Evolutionary conservation across 2,797 vertebrate species (phyloP).

Genomic region (Babyrousa celebensis): DNA sequence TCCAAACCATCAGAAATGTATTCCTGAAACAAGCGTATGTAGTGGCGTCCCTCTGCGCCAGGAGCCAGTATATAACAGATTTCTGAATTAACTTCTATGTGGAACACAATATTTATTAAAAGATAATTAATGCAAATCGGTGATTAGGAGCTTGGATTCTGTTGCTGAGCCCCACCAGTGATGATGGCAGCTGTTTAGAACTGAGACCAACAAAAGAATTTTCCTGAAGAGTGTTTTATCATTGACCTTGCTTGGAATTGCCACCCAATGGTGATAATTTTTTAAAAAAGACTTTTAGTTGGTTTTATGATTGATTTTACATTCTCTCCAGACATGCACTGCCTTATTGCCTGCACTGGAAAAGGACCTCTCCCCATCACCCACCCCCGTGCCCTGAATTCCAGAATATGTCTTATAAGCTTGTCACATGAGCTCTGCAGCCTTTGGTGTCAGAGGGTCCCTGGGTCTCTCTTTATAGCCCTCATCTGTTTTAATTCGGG

Average conservation of each 20-base stretch:
- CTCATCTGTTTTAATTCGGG: not conserved
- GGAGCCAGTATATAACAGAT: not conserved
- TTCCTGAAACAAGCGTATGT: not conserved
- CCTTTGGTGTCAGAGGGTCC: not conserved
- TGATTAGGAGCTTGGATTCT: not conserved
- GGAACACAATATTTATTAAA: not conserved
- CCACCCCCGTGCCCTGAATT: rapidly evolving
- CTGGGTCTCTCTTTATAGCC: not conserved
- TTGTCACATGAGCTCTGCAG: not conserved
- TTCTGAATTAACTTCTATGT: not conserved
- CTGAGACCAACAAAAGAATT: not conserved
- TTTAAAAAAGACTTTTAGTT: not conserved
- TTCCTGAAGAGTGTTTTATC: not conserved
- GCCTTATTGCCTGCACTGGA: not conserved
- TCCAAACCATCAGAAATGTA: not conserved
- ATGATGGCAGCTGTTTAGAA: not conserved
- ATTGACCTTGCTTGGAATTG: not conserved
- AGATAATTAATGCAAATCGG: not conserved
- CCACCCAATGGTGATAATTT: not conserved
- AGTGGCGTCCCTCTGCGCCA: not conserved
- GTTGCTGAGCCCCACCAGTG: not conserved
- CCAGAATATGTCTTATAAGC: not conserved
- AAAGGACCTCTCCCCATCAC: not conserved
- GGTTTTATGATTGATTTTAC: constrained; percentile 40
- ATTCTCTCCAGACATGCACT: not conserved